Conservation (phyloP, 2,888 invertebrate genomes). For the Ischnus inquisitorius region DNA sequence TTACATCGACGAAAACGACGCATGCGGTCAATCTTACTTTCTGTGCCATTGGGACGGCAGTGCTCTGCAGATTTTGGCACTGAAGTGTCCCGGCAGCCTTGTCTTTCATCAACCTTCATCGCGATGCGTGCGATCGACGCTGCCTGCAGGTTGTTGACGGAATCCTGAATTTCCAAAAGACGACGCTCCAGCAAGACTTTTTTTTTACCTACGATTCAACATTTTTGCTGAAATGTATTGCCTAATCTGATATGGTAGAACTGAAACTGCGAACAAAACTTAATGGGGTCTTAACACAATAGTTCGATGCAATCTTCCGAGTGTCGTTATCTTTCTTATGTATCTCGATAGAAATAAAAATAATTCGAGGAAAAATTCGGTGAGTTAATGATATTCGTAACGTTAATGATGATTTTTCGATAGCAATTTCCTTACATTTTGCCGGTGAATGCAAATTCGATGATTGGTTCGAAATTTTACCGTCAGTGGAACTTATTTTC, state of each 20-base stretch:
- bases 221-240: background rate
- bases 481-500: too few relatives aligned
- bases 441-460: too few relatives aligned
- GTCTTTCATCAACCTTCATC: background rate
- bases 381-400: too few relatives aligned
- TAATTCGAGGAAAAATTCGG: background rate
- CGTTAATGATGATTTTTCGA: too few relatives aligned
- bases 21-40: background rate
- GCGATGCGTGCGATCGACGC: background rate
- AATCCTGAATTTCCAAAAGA: background rate
- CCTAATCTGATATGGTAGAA: background rate
- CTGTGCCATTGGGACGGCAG: constrained; percentile 25
- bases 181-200: background rate
- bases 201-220: background rate
- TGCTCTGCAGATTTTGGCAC: background rate
- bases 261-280: background rate
- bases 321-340: background rate
- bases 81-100: constrained; percentile 30
- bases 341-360: background rate
- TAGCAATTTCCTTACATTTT: too few relatives aligned
- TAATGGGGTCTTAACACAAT: background rate
- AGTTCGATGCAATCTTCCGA: background rate
- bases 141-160: constrained; percentile 2
- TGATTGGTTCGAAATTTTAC: too few relatives aligned
- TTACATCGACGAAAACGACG: constrained; percentile 5